Evolutionary conservation across 2,888 invertebrate genomes (phyloP).

Genomic region (Cristatella mucedo): DNA sequence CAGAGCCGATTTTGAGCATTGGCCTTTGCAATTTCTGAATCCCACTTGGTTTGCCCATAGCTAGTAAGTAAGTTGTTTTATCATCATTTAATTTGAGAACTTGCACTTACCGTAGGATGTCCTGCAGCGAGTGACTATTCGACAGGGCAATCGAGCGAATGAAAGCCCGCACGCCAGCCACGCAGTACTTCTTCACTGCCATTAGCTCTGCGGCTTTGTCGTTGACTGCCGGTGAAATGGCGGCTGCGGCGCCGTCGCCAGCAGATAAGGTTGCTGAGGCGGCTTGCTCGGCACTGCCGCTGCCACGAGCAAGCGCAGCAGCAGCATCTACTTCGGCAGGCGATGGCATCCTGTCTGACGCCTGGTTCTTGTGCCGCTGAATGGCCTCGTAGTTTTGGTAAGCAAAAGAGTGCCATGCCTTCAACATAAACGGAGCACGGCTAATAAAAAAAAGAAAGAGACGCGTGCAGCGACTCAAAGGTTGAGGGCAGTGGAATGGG

Average conservation of each 20-base stretch:
- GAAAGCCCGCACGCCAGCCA: slow-evolving; percentile 85
- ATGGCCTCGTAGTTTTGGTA: slow-evolving; percentile 95
- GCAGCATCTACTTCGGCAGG: background rate
- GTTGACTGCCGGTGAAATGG: too few relatives aligned
- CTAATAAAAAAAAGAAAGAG: too few relatives aligned
- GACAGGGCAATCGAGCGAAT: slow-evolving; percentile 84
- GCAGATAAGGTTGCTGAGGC: slow-evolving; percentile 3
- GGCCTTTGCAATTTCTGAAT: too few relatives aligned
- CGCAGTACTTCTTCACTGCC: slow-evolving; percentile 50
- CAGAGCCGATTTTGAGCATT: too few relatives aligned
- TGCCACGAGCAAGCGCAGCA: slow-evolving; percentile 8
- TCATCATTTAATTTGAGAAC: too few relatives aligned
- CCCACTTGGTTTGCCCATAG: too few relatives aligned
- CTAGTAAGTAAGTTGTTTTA: too few relatives aligned
- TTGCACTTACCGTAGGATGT: slow-evolving; percentile 56
- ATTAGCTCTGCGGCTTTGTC: slow-evolving; percentile 14
- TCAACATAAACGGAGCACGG: too few relatives aligned
- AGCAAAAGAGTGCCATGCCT: slow-evolving; percentile 94
- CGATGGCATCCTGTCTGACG: background rate
- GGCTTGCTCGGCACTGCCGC: slow-evolving; percentile 12
- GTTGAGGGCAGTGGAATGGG: too few relatives aligned
- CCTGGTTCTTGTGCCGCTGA: slow-evolving; percentile 44
- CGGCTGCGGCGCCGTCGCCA: background rate
- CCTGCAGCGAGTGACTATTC: slow-evolving; percentile 73
- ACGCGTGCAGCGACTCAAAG: too few relatives aligned